Percentiles rank a stretch among this genome's conserved stretches.
phyloP scores from a whole-genome alignment of 2,888 invertebrate genomes.

The Julus scanicus region DNA sequence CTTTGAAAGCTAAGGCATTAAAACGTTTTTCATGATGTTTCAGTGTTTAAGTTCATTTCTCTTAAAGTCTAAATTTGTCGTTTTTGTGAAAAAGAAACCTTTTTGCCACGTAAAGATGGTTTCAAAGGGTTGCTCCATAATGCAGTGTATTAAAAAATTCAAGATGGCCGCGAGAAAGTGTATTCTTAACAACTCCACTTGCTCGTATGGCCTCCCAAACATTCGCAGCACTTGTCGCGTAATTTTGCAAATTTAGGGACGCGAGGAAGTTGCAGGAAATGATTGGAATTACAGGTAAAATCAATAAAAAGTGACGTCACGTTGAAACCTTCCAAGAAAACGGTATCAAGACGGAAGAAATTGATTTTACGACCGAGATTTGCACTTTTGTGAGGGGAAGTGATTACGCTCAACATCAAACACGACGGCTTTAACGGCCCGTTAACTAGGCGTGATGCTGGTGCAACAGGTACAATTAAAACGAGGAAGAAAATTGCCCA shows the following conservation, averaged over 20 bases:
- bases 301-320: conserved; percentile 32
- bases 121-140: too few relatives aligned
- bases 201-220: background rate
- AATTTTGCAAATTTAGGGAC: background rate
- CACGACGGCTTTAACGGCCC: background rate
- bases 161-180: too few relatives aligned
- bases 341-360: conserved; percentile 14
- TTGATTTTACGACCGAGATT: conserved; percentile 34
- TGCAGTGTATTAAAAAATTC: background rate
- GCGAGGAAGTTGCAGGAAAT: background rate
- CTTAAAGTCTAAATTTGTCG: too few relatives aligned
- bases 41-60: too few relatives aligned
- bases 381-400: background rate
- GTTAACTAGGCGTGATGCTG: background rate
- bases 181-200: too few relatives aligned
- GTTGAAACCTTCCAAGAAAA: conserved; percentile 5
- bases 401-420: background rate
- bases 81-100: too few relatives aligned
- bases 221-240: background rate
- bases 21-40: too few relatives aligned
- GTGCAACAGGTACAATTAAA: background rate
- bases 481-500: too few relatives aligned
- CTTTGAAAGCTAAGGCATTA: too few relatives aligned
- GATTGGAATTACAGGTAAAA: conserved; percentile 9
- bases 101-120: too few relatives aligned